Evolutionary conservation across 1,140 invertebrate species (phyloP), one percentile per base, ranked within the genome.

Genomic region (Paralvinella palmiformis): DNA sequence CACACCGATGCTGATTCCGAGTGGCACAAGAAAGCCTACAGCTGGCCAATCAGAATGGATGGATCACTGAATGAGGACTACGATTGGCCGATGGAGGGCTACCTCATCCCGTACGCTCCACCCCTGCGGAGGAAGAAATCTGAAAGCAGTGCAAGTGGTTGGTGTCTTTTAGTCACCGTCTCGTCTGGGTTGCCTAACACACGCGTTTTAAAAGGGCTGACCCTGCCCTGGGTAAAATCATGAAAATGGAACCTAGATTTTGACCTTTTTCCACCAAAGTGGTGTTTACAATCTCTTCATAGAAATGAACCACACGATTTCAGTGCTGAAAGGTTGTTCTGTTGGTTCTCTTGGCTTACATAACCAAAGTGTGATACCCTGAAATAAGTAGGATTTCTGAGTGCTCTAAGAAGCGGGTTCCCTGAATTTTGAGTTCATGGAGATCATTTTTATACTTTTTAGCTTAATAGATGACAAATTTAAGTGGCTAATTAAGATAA

Each of bases 31-130:
- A 69, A 68, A 27, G 79, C 77, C 2, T 70, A 73, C 29, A 79
- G 78, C 6, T 81, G 79, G 79, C 79, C 79, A 13, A 73, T 76
- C n/a, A 71, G 63, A 64, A 64, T 69, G 37, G 71, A 78, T 65
- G 77, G 77, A 35, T 56, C 69, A 22, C 59, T 76, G 3, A 80
- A 79, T 65, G 71, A 75, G 69, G 70, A 79, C 1, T 81, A 78
- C 72, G 75, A 78, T 63, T 82, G 80, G 80, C 80, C 79, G 20
- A 79, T 81, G 73, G 76, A 79, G 67, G 78, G 76, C 1, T 81
- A 66, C 64, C 58, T 81, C 31, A 63, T 80, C 27, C 71, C 78
- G 1, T 68, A 73, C 72, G 78, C 75, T 29, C 79, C 79, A 37
- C 72, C 75, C 45, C 58, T 79, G 48, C 69, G 72, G 59, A 75